Evolutionary conservation across 2,888 invertebrate species (phyloP), one percentile per base, ranked within the genome.

Genomic region (Cantharis rufa): DNA sequence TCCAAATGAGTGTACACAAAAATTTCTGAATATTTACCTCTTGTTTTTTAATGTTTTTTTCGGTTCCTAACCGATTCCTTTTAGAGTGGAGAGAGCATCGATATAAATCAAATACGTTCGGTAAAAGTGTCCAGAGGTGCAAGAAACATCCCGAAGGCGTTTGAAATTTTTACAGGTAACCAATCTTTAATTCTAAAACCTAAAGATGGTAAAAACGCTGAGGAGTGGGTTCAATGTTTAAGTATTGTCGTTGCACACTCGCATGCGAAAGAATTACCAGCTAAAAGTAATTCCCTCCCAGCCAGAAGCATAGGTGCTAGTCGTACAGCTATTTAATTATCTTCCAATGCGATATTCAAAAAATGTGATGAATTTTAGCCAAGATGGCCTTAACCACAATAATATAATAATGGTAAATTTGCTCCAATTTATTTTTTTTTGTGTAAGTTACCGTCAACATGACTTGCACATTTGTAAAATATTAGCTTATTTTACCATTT

Each of bases 101-200:
- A 97, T 87, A 94, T 98, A 15, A 95, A 96, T 87, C 96, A 97
- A 88, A 97, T 98, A 80, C 93, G 97, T 13, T 96, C 96, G 61
- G 98, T 98, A n/a, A 95, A 97, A 85, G 97, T 98, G 11, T 95
- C 97, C 0, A 91, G 96, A 70, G 95, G 96, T 72, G 96, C 96
- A 10, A 91, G 97, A 72, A 96, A 96, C 89, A 96, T 98, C 84
- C 97, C 98, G 18, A 97, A 96, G 88, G 97, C 97, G 1, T 98
- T 98, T 90, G 98, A 98, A 90, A 98, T 98, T 84, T 98, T 98
- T 90, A 98, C 98, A 0, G 94, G 94, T 72, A 96, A 97, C 88
- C 96, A 96, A 88, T 95, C 96, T 10, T 92, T 97, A 82, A 96
- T 97, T 84, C 91, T 98, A 82, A 98, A 98, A 89, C 98, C 98